phyloP scores from a whole-genome alignment of 2,888 invertebrate genomes.

The Eudemis profundana region DNA sequence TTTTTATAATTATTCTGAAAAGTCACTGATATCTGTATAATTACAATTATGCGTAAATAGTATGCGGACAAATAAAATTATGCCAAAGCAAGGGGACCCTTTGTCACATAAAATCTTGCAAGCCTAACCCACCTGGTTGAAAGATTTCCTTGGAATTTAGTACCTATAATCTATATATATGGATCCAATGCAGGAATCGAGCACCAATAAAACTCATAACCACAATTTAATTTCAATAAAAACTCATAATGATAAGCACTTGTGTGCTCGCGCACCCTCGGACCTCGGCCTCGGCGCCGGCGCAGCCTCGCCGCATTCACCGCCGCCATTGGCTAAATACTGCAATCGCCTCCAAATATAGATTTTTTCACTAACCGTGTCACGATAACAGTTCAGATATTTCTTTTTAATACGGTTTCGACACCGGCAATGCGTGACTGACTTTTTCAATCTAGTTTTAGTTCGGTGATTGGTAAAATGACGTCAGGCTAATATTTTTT shows the following conservation, averaged over 20 bases:
- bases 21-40: too few relatives aligned
- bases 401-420: conserved; percentile 43
- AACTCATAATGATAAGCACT: conserved; percentile 15
- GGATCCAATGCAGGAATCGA: too few relatives aligned
- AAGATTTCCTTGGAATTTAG: too few relatives aligned
- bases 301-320: conserved; percentile 79
- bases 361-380: conserved; percentile 69
- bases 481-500: conserved; percentile 1
- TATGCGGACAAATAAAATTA: too few relatives aligned
- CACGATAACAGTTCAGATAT: conserved; percentile 56
- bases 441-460: conserved; percentile 29
- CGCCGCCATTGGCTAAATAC: conserved; percentile 73
- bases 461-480: neutral
- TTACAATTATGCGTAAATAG: too few relatives aligned
- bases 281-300: conserved; percentile 74
- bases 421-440: conserved; percentile 39
- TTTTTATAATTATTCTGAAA: too few relatives aligned
- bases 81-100: too few relatives aligned
- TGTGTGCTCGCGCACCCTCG: conserved; percentile 50
- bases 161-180: too few relatives aligned
- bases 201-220: too few relatives aligned
- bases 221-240: too few relatives aligned
- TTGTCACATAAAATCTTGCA: too few relatives aligned
- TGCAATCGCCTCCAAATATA: conserved; percentile 77
- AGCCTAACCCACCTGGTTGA: too few relatives aligned